Conservation (phyloP, 2,113 vertebrate species). For the Microcebus griseorufus region DNA sequence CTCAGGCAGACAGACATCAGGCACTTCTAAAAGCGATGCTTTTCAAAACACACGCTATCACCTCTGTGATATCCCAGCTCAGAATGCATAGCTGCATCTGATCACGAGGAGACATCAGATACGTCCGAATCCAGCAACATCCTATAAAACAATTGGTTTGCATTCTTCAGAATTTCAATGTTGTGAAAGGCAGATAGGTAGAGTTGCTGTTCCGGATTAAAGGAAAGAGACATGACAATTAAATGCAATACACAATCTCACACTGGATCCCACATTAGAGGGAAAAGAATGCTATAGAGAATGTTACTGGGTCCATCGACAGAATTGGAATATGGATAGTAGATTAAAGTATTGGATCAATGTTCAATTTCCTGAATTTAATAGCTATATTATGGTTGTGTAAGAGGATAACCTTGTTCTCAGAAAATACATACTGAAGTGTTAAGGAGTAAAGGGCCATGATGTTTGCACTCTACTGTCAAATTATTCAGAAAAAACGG, state of each 20-base stretch:
- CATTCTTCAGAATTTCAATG: not conserved
- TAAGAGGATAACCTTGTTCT: not conserved
- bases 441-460: not conserved
- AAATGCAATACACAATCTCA: not conserved
- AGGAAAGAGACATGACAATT: not conserved
- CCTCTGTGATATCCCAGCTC: not conserved
- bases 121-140: not conserved
- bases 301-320: not conserved
- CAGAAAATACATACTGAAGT: not conserved
- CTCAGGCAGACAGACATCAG: not conserved
- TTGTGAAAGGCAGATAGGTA: not conserved
- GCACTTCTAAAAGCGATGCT: not conserved
- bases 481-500: not conserved
- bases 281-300: not conserved
- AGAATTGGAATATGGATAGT: not conserved
- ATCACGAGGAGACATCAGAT: not conserved
- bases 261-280: not conserved
- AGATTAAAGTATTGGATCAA: not conserved
- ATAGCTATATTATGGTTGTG: not conserved
- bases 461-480: not conserved
- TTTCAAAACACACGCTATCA: not conserved
- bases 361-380: not conserved
- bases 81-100: not conserved
- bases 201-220: not conserved
- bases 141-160: not conserved